A percentile compares a stretch with the other conserved stretches of the same genome.
These are phyloP conservation scores for Parapristionchus giblindavisi DNA, from an alignment of 2,888 invertebrate genomes.

Conservation along the genomic window DNA sequence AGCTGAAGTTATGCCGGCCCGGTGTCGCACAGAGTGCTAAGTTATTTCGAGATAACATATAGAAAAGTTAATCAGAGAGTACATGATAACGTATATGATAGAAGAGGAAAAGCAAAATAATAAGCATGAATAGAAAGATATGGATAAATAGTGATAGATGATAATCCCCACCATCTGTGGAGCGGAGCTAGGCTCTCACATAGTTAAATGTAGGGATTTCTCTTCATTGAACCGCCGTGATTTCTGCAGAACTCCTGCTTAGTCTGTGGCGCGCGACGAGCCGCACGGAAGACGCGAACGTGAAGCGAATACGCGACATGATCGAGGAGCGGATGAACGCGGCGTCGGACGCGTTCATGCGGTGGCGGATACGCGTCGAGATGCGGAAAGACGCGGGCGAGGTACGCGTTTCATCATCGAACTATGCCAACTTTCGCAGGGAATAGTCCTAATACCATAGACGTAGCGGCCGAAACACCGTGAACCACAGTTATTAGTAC, in stretches of 20 bases:
- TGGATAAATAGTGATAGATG: no score
- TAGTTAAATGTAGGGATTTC: no score
- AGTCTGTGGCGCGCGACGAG: slow-evolving; percentile 24
- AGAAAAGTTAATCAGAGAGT: no score
- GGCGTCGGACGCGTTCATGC: slow-evolving; percentile 2
- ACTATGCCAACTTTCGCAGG: neutral
- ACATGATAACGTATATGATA: no score
- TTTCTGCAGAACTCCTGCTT: slow-evolving; percentile 26
- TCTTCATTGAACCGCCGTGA: neutral
- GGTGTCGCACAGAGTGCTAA: no score
- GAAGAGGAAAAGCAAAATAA: no score
- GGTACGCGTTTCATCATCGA: slow-evolving; percentile 14
- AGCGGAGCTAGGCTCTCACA: no score
- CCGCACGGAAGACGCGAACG: slow-evolving; percentile 9
- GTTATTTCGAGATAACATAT: no score
- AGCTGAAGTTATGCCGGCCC: no score
- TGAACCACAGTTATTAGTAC: neutral
- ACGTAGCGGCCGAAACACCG: neutral
- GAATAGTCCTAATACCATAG: neutral
- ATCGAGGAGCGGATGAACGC: slow-evolving; percentile 26
- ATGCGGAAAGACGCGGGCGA: slow-evolving; percentile 19
- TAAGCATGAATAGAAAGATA: no score
- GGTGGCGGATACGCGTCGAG: slow-evolving; percentile 10
- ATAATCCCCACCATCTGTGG: no score
- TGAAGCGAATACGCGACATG: neutral